phyloP scores from a whole-genome alignment of 2,113 vertebrate genomes.

The Cynocephalus volans region DNA sequence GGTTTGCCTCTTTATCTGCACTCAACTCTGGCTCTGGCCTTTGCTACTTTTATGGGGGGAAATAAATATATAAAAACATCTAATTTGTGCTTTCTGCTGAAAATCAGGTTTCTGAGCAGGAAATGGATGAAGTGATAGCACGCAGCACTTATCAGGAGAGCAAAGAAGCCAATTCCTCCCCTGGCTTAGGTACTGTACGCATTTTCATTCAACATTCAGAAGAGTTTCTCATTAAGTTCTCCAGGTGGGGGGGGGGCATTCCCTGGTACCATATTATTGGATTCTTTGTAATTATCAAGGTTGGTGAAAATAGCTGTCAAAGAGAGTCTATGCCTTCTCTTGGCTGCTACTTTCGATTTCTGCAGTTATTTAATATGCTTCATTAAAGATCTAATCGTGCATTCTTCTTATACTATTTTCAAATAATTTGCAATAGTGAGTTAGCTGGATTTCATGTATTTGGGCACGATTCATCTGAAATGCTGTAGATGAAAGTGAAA shows the following conservation, averaged over 20 bases:
- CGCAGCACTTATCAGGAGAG: constrained; percentile 94
- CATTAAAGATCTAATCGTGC: constrained; percentile 47
- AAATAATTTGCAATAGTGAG: constrained; percentile 65
- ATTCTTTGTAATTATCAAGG: neutral
- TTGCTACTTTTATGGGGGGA: neutral
- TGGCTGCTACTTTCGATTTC: constrained; percentile 27
- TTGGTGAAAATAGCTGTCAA: neutral
- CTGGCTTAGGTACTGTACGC: constrained; percentile 91
- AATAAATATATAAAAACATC: constrained; percentile 47
- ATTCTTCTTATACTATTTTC: neutral
- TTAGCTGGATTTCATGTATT: constrained; percentile 6
- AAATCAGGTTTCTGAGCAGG: constrained; percentile 96
- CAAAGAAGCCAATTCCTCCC: constrained; percentile 89
- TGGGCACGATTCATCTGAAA: neutral
- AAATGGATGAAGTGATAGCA: constrained; percentile 97
- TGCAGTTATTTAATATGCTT: constrained; percentile 43
- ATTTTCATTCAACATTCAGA: neutral
- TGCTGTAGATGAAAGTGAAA: neutral
- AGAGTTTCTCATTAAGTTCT: neutral
- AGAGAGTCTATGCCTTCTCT: neutral
- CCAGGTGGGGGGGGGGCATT: neutral
- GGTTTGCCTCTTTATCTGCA: neutral
- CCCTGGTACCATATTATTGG: accelerated
- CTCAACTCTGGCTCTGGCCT: neutral
- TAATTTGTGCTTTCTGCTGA: constrained; percentile 75